Conservation (phyloP, 2,113 vertebrate genomes). For the Myotis brandtii region DNA sequence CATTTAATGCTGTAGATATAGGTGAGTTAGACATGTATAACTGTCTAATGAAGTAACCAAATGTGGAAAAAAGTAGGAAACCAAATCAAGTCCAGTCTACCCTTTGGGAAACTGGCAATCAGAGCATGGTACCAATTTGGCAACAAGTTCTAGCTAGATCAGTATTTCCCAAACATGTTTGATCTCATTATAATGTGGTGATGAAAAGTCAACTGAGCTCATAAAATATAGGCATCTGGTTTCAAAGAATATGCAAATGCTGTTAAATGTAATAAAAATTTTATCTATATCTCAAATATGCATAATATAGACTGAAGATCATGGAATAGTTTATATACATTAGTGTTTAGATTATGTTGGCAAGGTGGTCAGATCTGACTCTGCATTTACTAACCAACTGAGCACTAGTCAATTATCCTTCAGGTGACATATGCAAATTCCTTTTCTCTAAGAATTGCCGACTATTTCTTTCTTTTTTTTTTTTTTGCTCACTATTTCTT, state of each 20-base stretch:
- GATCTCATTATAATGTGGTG: background rate
- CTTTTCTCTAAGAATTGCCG: slow-evolving; percentile 31
- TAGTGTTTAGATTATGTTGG: background rate
- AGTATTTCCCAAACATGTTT: slow-evolving; percentile 31
- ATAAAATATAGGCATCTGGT: slow-evolving; percentile 22
- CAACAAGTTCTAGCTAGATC: slow-evolving; percentile 17
- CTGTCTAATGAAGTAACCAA: background rate
- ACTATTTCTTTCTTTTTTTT: background rate
- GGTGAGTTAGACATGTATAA: background rate
- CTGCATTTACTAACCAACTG: slow-evolving; percentile 7
- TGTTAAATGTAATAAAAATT: slow-evolving; percentile 15
- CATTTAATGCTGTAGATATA: background rate
- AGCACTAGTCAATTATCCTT: background rate
- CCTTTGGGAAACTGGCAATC: slow-evolving; percentile 45
- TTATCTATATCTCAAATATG: slow-evolving; percentile 25
- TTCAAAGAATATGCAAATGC: background rate
- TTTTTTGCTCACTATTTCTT: background rate
- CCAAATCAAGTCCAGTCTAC: background rate
- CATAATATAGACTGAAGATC: background rate
- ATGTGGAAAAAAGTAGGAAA: slow-evolving; percentile 33
- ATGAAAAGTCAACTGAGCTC: slow-evolving; percentile 56
- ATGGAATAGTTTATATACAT: background rate
- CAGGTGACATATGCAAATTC: background rate
- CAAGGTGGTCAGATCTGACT: background rate
- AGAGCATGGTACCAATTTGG: background rate